Base-by-base conservation (phyloP, 2,888 invertebrate genomes). In the Linyphia triangularis region DNA sequence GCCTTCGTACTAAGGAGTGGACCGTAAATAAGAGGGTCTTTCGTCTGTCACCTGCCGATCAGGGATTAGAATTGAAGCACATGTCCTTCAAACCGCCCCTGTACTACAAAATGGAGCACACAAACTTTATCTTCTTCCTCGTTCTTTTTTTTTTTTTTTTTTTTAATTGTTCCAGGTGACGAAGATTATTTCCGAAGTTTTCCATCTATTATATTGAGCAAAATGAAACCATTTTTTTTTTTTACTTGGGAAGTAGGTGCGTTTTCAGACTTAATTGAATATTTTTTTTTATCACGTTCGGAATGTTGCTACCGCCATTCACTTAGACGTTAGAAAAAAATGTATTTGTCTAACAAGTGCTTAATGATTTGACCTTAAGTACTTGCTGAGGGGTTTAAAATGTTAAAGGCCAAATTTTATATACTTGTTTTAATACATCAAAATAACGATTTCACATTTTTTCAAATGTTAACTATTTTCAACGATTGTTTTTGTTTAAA, bases 21-120 rank as follows among this genome's bases (percentile, higher is more conserved):
- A 30, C 77, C 61, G 61, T 70, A 70, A 84, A 69, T 75, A 84
- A 77, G 84, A 37, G 69, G 67, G 33, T 43, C 67, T 78, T 65
- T 78, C 78, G 78, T 19, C 77, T 78, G 85, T 85, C 85, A 85
- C 85, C 85, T 85, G 85, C 85, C 70, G 85, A 78, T 85, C 43
- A 70, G 78, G 78, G 30, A 37, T 63, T 51, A 13, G 37, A 85
- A 69, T 30, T 84, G 13, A 69, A 30, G 67, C 73, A 65, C 65
- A 78, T 69, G 75, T 78, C 67, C 59, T 84, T 77, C 26, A 65
- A 73, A 73, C 37, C 65, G 40, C 85, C 77, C 43, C 16, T 84
- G 24, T 24, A 10, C 72, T 73, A n/a, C 30, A 78, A 61, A 85
- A 40, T 78, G 43, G 70, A 51, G 70, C 78, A 61, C 26, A 78